phyloP scores from a whole-genome alignment of 2,113 vertebrate species.

The Peucedramus taeniatus region DNA sequence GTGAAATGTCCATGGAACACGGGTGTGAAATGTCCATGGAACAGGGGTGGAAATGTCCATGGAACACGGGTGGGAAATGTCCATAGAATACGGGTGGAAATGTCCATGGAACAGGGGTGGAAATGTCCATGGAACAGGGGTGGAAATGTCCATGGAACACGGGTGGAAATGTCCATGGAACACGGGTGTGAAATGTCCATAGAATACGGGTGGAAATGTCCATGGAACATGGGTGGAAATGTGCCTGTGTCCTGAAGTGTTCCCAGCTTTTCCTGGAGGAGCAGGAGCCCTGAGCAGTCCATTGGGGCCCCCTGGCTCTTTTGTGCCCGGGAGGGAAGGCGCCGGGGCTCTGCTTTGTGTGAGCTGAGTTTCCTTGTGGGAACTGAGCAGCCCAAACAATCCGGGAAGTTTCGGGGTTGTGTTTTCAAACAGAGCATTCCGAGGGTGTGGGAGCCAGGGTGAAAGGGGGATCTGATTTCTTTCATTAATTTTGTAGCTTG shows the following conservation, averaged over 20 bases:
- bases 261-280: neutral
- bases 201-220: too few species aligned
- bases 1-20: too few species aligned
- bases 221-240: too few species aligned
- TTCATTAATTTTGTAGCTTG: neutral
- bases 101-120: too few species aligned
- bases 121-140: too few species aligned
- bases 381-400: neutral
- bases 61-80: too few species aligned
- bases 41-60: too few species aligned
- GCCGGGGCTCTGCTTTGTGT: neutral
- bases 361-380: neutral
- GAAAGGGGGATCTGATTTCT: neutral
- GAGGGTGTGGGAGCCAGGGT: neutral
- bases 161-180: too few species aligned
- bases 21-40: too few species aligned
- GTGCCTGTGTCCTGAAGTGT: accelerated
- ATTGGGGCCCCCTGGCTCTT: neutral
- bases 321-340: neutral
- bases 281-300: accelerated
- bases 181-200: too few species aligned
- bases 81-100: too few species aligned
- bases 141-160: too few species aligned
- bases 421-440: neutral
- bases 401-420: neutral